Base-by-base conservation (phyloP, 1,140 invertebrate species). In the Diorhabda elongata region DNA sequence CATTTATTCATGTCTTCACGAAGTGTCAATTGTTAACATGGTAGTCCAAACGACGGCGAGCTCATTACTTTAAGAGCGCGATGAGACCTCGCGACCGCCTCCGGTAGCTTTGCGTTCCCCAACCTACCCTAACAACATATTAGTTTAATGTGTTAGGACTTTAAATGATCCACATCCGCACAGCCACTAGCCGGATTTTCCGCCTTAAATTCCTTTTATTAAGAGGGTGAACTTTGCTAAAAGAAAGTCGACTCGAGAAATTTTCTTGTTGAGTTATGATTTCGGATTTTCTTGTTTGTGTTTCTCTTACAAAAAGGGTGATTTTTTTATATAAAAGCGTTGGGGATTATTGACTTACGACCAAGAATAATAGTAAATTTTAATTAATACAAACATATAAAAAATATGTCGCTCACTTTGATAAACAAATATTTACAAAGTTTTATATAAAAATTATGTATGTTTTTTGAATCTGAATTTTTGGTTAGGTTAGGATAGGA, bases 111-210 rank as follows among this genome's bases (percentile, higher is more conserved):
- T 5, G n/a, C 26, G 61, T 7, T 9, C 56, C 65, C 8, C 56
- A 43, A 66, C 65, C 65, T 66, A 45, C 57, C 56, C 65, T 52
- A 66, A 66, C 56, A 44, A 60, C 65, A 66, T 66, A 66, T 66
- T 66, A 66, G 65, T 66, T 66, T 66, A 66, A 66, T 66, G 65
- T 66, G 65, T 58, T 59, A 60, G 45, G 58, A 66, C 65, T 66
- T 60, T 66, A 66, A 66, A 66, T 66, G 65, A 60, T 60, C 63
- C 63, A 64, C 52, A 60, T 59, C 56, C 57, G 58, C 65, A 66
- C 61, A 26, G 63, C 63, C 63, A 64, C 63, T 57, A 64, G 57
- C 58, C 65, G 65, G 65, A 66, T 66, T 66, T 66, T 66, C 65
- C 58, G 8, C 65, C 56, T 66, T 66, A 66, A 66, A 59, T 58